These are phyloP conservation scores for Andrena cerasifolii DNA, from an alignment of 1,140 invertebrate species.

Conservation along the genomic window DNA sequence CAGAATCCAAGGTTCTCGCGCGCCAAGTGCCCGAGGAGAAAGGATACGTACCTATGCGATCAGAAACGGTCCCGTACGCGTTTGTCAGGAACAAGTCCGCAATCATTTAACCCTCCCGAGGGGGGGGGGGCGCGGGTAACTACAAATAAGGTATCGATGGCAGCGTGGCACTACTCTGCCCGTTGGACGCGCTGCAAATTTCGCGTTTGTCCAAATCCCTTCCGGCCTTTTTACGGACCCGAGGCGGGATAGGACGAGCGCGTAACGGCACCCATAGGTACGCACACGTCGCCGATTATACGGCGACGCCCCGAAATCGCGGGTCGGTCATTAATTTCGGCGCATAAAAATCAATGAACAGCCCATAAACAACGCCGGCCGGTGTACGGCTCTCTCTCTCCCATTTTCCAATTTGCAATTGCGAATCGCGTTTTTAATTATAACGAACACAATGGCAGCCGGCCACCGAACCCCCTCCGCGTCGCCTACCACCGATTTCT, in stretches of 20 bases:
- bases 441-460: constrained; percentile 82
- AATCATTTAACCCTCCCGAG: constrained; percentile 54
- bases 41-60: constrained; percentile 2
- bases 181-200: constrained; percentile 52
- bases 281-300: constrained; percentile 73
- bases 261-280: constrained; percentile 66
- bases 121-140: constrained; percentile 36
- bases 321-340: constrained; percentile 81
- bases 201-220: constrained; percentile 62
- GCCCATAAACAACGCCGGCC: constrained; percentile 81
- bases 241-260: constrained; percentile 55
- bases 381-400: constrained; percentile 60
- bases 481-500: not conserved
- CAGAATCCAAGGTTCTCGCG: too few species aligned
- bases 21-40: too few species aligned
- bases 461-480: constrained; percentile 39
- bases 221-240: constrained; percentile 59
- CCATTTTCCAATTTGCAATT: constrained; percentile 83
- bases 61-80: constrained; percentile 30
- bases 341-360: constrained; percentile 83
- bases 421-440: constrained; percentile 83
- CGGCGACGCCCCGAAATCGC: constrained; percentile 78
- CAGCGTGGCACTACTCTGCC: constrained; percentile 31
- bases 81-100: constrained; percentile 13
- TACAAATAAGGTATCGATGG: constrained; percentile 63